phyloP scores from a whole-genome alignment of 2,113 vertebrate genomes.

The Emydura subglobosa region DNA sequence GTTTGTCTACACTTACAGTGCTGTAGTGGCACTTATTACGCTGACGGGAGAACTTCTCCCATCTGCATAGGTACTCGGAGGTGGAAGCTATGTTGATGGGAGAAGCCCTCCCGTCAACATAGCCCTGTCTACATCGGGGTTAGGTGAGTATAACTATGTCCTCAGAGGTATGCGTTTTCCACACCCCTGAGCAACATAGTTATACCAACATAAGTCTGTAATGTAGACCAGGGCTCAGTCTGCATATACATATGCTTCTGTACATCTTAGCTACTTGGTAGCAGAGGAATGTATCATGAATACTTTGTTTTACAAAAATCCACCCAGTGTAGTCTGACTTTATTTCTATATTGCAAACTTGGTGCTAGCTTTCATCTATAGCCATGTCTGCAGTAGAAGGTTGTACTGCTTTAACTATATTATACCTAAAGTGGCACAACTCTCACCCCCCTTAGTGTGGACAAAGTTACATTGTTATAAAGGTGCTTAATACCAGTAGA shows the following conservation, averaged over 20 bases:
- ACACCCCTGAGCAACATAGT: too few species aligned
- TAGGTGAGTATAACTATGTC: too few species aligned
- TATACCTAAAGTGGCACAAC: neutral
- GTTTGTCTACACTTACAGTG: neutral
- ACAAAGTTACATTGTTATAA: neutral
- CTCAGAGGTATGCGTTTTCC: too few species aligned
- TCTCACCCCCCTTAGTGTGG: neutral
- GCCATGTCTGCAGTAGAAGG: neutral
- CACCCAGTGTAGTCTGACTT: neutral
- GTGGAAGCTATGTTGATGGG: too few species aligned
- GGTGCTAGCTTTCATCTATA: neutral
- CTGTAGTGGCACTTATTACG: neutral
- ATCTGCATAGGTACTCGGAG: neutral
- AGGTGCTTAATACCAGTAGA: neutral
- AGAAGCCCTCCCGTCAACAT: too few species aligned
- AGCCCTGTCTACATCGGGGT: too few species aligned
- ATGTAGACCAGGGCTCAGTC: neutral
- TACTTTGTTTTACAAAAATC: neutral
- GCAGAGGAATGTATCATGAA: neutral
- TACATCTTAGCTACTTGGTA: neutral
- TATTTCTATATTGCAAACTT: neutral
- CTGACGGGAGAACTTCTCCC: neutral
- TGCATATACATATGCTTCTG: neutral
- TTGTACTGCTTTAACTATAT: neutral
- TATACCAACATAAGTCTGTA: neutral